These are phyloP conservation scores for Malacoraja senta DNA, from an alignment of 2,797 vertebrate species.

Conservation along the genomic window DNA sequence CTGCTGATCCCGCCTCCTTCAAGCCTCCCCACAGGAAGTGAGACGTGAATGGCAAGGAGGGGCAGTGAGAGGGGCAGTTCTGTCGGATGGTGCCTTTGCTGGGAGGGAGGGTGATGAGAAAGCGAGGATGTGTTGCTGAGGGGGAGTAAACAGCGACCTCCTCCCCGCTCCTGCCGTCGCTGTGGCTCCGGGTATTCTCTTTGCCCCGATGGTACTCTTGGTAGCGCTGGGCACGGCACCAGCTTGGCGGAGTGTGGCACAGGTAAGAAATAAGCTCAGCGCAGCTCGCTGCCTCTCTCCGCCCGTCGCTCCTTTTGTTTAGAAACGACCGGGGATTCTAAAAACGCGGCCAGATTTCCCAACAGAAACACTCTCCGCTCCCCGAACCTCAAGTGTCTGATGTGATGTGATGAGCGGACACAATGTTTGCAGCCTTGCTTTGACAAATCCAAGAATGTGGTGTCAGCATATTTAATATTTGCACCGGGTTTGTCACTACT, in stretches of 20 bases:
- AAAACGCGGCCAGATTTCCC: background rate
- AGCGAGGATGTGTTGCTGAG: background rate
- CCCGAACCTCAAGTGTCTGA: background rate
- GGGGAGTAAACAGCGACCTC: background rate
- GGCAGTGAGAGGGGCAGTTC: conserved; percentile 19
- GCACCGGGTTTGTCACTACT: background rate
- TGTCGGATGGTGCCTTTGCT: conserved; percentile 23
- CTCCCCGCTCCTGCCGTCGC: too few relatives aligned
- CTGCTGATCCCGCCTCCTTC: background rate
- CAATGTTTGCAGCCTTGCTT: background rate
- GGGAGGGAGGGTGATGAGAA: background rate
- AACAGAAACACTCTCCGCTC: background rate
- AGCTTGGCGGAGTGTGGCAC: conserved; percentile 18
- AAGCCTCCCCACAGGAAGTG: conserved; percentile 28
- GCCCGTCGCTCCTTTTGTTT: conserved; percentile 15
- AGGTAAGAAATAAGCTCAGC: background rate
- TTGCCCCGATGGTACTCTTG: background rate
- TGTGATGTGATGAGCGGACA: background rate
- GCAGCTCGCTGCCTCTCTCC: background rate
- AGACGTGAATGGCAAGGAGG: conserved; percentile 17
- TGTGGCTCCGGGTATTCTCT: background rate
- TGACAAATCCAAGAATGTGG: background rate
- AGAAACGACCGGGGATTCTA: background rate
- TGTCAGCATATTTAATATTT: background rate
- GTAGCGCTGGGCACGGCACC: background rate